Conservation (phyloP, 1,140 invertebrate species). For the Drosophila mayri region DNA sequence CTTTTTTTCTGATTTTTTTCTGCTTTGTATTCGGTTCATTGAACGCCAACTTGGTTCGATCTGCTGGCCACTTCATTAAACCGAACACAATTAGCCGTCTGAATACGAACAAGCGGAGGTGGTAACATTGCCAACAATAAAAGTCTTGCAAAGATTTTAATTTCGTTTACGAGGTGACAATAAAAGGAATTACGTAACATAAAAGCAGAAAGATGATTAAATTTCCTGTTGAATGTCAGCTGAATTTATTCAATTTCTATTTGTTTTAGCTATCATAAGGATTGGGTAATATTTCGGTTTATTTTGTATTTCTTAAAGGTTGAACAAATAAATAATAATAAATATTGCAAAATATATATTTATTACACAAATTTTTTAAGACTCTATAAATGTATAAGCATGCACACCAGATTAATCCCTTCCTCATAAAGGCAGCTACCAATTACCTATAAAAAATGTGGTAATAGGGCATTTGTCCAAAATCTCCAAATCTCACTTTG, state of each 20-base stretch:
- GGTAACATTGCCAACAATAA: slow-evolving; percentile 18
- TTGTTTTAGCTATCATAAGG: slow-evolving; percentile 6
- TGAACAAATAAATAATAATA: too few relatives aligned
- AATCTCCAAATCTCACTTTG: slow-evolving; percentile 4
- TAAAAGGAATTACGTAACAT: slow-evolving; percentile 17
- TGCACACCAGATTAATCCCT: slow-evolving; percentile 4
- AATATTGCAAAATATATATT: neutral
- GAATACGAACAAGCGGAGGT: slow-evolving; percentile 41
- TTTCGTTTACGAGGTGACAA: slow-evolving; percentile 25
- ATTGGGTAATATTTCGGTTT: neutral
- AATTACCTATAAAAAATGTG: slow-evolving; percentile 1
- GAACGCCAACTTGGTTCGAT: slow-evolving; percentile 30
- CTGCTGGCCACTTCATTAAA: slow-evolving; percentile 45
- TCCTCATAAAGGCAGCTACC: slow-evolving; percentile 6
- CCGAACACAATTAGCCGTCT: slow-evolving; percentile 41
- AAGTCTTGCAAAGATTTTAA: slow-evolving; percentile 9
- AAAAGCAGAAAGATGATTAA: neutral
- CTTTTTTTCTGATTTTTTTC: slow-evolving; percentile 6
- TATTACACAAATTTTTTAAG: neutral
- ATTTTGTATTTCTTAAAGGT: neutral
- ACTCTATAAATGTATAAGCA: neutral
- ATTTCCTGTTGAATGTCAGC: neutral
- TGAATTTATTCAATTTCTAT: neutral
- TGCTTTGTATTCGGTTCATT: slow-evolving; percentile 48
- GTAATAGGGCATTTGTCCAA: slow-evolving; percentile 13